phyloP scores from a whole-genome alignment of 2,113 vertebrate species.

The Hemichromis elongatus region DNA sequence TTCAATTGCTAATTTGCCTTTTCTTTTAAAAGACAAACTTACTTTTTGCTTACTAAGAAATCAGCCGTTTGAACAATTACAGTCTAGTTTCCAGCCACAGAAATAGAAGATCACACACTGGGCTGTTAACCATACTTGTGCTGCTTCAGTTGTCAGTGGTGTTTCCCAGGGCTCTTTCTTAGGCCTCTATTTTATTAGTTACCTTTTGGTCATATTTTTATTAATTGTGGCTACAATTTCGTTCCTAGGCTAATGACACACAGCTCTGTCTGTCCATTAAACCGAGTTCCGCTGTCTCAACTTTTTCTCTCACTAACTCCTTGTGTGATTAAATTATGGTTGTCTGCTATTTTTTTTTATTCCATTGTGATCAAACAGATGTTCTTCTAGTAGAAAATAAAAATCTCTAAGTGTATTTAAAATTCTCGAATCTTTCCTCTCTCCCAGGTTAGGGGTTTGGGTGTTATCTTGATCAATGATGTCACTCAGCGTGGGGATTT shows the following conservation, averaged over 20 bases:
- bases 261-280: not conserved
- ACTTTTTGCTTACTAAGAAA: not conserved
- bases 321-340: too few relatives aligned
- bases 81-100: not conserved
- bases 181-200: not conserved
- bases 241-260: not conserved
- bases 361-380: not conserved
- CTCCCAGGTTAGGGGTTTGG: not conserved
- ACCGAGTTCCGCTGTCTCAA: not conserved
- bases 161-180: not conserved
- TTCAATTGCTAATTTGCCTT: not conserved
- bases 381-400: not conserved
- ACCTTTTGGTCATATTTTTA: not conserved
- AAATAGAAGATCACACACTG: not conserved
- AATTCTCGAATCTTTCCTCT: not conserved
- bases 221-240: not conserved
- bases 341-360: too few relatives aligned
- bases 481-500: not conserved
- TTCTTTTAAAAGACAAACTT: not conserved
- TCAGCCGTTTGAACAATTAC: not conserved
- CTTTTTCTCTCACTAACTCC: not conserved
- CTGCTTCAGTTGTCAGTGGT: not conserved
- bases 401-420: not conserved
- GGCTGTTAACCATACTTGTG: not conserved
- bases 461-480: not conserved